Percentiles rank a stretch among this genome's conserved stretches.
phyloP scores from a whole-genome alignment of 2,797 vertebrate species.

The Neosilurus mollespiculum region DNA sequence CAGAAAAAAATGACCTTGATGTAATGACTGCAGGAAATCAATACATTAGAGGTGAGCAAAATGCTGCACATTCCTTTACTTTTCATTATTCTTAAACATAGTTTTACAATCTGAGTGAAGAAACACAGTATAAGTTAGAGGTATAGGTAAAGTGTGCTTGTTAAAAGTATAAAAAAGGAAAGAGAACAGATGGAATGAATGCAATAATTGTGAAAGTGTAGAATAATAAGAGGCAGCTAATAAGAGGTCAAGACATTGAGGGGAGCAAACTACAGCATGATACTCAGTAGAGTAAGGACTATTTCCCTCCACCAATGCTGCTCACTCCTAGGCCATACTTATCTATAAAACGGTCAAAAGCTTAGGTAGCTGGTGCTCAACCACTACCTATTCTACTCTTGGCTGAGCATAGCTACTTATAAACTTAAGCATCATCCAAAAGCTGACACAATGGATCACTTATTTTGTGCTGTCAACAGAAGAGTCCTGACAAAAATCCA shows the following conservation, averaged over 20 bases:
- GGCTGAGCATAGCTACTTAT: constrained; percentile 31
- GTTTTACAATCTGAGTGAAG: constrained; percentile 6
- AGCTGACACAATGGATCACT: constrained; percentile 16
- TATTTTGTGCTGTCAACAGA: constrained; percentile 23
- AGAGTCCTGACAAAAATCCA: constrained; percentile 34
- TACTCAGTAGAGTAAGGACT: not conserved
- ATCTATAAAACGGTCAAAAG: constrained; percentile 38
- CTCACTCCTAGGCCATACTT: constrained; percentile 21
- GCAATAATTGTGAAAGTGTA: not conserved
- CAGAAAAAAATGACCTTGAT: constrained; percentile 48
- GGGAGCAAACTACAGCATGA: constrained; percentile 6
- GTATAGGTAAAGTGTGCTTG: constrained; percentile 27
- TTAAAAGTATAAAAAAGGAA: constrained; percentile 15
- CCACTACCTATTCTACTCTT: constrained; percentile 21
- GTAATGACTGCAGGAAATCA: constrained; percentile 49
- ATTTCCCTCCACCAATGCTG: no score
- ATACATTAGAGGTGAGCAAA: constrained; percentile 45
- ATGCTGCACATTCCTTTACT: constrained; percentile 35
- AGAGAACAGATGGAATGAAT: not conserved
- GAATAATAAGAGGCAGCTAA: constrained; percentile 3
- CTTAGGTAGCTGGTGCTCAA: not conserved
- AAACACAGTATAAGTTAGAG: constrained; percentile 28
- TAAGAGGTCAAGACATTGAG: not conserved
- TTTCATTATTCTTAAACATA: constrained; percentile 48
- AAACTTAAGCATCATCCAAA: constrained; percentile 42